These are phyloP conservation scores for Saiga tatarica DNA, from an alignment of 2,113 vertebrate species.

Conservation along the genomic window DNA sequence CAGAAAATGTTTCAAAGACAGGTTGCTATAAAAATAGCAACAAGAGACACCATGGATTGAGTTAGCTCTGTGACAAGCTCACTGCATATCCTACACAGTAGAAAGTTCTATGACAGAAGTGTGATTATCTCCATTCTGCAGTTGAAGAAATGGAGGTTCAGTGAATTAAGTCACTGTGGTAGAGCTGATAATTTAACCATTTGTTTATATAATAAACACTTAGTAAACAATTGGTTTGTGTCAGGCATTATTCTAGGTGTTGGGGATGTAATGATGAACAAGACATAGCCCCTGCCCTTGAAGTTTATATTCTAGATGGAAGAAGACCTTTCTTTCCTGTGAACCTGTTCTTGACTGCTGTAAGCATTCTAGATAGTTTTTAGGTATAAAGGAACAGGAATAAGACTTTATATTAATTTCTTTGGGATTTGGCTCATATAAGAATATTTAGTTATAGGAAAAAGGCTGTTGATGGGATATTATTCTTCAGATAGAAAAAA, in stretches of 20 bases:
- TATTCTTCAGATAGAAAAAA: background rate
- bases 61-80: background rate
- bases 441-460: background rate
- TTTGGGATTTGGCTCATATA: background rate
- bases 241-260: background rate
- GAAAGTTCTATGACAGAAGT: background rate
- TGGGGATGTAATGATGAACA: background rate
- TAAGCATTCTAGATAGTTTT: background rate
- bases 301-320: background rate
- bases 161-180: background rate
- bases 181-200: background rate
- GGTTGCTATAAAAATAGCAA: background rate
- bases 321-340: background rate
- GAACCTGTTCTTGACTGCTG: background rate
- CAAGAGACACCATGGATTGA: background rate
- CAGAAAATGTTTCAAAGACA: constrained; percentile 7
- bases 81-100: background rate
- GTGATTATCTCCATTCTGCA: background rate
- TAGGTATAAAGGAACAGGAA: background rate
- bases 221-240: background rate
- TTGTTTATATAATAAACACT: background rate
- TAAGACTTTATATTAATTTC: background rate
- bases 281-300: background rate
- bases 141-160: background rate
- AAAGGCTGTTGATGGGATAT: background rate